These are phyloP conservation scores for Eidolon helvum DNA, from an alignment of 2,113 vertebrate species.

Conservation along the genomic window DNA sequence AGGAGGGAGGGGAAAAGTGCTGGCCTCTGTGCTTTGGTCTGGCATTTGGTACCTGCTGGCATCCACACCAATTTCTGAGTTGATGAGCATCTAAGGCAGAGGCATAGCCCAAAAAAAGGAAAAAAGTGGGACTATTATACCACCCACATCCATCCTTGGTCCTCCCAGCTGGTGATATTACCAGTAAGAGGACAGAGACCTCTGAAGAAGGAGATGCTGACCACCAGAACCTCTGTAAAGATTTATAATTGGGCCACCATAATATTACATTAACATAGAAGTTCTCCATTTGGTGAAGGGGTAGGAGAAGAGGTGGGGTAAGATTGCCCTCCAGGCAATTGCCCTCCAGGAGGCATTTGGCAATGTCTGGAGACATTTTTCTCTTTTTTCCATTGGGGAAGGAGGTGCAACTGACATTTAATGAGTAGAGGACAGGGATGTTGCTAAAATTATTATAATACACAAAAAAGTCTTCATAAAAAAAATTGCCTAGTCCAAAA, in stretches of 20 bases:
- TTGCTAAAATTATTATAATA: not conserved
- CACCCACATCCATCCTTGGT: not conserved
- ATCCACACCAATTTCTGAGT: not conserved
- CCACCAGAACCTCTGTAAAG: not conserved
- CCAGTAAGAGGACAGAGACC: not conserved
- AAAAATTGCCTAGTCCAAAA: not conserved
- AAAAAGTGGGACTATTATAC: not conserved
- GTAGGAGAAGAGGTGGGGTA: not conserved
- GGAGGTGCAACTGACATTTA: not conserved
- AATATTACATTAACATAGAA: not conserved
- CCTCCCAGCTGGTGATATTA: not conserved
- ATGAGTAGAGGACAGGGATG: not conserved
- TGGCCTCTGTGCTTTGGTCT: not conserved
- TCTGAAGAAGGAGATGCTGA: not conserved
- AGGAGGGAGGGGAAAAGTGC: not conserved
- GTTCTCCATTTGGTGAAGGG: not conserved
- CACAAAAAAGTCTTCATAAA: not conserved
- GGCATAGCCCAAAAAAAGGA: not conserved
- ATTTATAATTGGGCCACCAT: not conserved
- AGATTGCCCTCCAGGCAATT: not conserved
- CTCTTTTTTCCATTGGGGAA: no score
- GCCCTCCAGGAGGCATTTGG: not conserved
- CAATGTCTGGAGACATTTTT: not conserved
- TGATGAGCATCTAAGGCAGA: not conserved
- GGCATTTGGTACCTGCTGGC: not conserved